A percentile compares a stretch with the other conserved stretches of the same genome.
These are phyloP conservation scores for Phalera bucephala DNA, from an alignment of 2,888 invertebrate species.

Conservation along the genomic window DNA sequence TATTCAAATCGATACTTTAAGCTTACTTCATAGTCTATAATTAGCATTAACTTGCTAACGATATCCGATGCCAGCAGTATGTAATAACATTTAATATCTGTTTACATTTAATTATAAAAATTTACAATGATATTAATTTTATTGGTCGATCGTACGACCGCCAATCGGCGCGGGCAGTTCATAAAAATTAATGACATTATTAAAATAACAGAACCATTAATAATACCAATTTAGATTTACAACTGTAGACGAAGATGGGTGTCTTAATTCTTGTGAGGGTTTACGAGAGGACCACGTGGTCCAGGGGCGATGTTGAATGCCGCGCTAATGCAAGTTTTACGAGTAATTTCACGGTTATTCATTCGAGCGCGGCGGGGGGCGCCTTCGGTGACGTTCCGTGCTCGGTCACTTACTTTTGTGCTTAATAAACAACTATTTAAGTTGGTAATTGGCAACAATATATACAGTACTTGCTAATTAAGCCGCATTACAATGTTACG, in stretches of 20 bases:
- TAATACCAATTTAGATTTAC: constrained; percentile 65
- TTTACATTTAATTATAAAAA: constrained; percentile 23
- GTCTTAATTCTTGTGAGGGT: constrained; percentile 53
- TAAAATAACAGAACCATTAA: constrained; percentile 56
- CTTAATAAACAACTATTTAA: too few species aligned
- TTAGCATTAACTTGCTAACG: too few species aligned
- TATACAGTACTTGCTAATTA: too few species aligned
- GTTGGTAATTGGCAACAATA: too few species aligned
- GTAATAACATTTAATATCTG: constrained; percentile 15
- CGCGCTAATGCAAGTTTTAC: constrained; percentile 75
- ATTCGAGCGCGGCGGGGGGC: constrained; percentile 61
- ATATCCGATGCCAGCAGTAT: too few species aligned
- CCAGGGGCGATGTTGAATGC: constrained; percentile 62
- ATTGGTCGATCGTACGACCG: constrained; percentile 19
- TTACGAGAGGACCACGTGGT: constrained; percentile 72
- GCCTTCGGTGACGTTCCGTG: constrained; percentile 6
- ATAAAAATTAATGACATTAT: constrained; percentile 43
- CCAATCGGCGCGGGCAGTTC: constrained; percentile 22
- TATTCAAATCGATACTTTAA: too few species aligned
- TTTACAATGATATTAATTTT: constrained; percentile 19
- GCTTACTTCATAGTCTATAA: too few species aligned
- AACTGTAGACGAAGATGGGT: constrained; percentile 44
- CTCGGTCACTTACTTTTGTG: neutral
- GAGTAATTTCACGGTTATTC: constrained; percentile 79
- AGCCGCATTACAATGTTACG: too few species aligned